phyloP scores from a whole-genome alignment of 2,113 vertebrate genomes.

The Pseudois nayaur region DNA sequence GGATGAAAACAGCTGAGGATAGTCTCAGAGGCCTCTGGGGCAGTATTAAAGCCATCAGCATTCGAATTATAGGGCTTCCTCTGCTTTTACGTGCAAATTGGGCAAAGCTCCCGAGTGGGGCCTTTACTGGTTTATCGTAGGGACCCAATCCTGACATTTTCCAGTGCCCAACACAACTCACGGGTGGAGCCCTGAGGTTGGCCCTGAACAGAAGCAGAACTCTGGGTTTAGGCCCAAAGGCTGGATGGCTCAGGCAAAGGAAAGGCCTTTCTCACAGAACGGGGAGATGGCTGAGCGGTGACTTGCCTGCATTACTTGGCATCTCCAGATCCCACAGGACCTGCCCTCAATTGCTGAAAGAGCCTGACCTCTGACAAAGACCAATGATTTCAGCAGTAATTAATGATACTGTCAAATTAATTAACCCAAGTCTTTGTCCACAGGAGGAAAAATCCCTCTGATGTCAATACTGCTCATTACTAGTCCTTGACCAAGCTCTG shows the following conservation, averaged over 20 bases:
- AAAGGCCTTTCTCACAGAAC: not conserved
- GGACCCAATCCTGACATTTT: not conserved
- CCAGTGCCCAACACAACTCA: not conserved
- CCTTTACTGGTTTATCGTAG: not conserved
- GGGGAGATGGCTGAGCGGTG: not conserved
- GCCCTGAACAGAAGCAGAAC: not conserved
- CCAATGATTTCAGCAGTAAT: constrained; percentile 65
- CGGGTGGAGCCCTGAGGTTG: not conserved
- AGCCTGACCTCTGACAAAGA: constrained; percentile 67
- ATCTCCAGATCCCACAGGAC: not conserved
- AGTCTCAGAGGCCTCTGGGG: not conserved
- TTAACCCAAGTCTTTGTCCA: constrained; percentile 68
- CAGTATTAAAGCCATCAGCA: not conserved
- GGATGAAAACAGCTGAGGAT: not conserved
- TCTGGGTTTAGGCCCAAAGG: not conserved
- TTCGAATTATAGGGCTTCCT: fast-evolving
- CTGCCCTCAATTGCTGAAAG: constrained; percentile 65
- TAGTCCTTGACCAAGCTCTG: constrained; percentile 11
- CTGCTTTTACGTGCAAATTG: not conserved
- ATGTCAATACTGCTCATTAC: constrained; percentile 25
- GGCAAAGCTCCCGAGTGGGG: not conserved
- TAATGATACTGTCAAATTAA: constrained; percentile 74
- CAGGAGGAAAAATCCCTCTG: constrained; percentile 9
- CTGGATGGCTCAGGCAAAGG: not conserved
- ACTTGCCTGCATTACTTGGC: not conserved